Evolutionary conservation across 1,140 invertebrate genomes (phyloP).

Genomic region (Rhynchophorus ferrugineus): DNA sequence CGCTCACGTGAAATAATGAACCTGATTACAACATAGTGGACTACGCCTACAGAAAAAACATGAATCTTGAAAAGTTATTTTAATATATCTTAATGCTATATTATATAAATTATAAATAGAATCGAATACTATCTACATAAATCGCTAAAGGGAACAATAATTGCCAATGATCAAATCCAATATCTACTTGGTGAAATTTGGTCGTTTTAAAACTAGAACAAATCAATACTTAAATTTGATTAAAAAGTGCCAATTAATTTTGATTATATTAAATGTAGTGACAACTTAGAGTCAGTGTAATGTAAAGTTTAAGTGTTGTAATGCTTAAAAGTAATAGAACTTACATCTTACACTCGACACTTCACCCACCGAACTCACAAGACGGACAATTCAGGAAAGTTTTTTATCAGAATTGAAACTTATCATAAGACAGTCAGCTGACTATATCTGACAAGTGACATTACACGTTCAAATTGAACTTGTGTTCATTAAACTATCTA

Average conservation of each 20-base stretch:
- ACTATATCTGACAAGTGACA: conserved; percentile 17
- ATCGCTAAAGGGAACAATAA: no score
- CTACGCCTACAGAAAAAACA: conserved; percentile 28
- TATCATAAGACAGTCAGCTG: conserved; percentile 37
- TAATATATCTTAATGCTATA: not conserved
- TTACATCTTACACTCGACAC: conserved; percentile 27
- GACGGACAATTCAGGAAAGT: conserved; percentile 21
- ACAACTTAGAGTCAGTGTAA: no score
- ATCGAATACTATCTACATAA: no score
- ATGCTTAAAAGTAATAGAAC: no score
- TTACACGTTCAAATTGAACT: not conserved
- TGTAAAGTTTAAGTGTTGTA: no score
- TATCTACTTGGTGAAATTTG: no score
- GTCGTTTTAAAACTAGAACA: not conserved
- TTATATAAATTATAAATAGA: no score
- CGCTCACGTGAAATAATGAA: conserved; percentile 16
- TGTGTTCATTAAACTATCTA: not conserved
- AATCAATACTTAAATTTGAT: not conserved
- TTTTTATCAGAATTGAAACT: conserved; percentile 12
- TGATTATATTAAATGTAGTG: no score
- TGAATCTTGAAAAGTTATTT: not conserved
- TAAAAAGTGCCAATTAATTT: no score
- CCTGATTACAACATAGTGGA: conserved; percentile 17
- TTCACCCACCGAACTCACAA: conserved; percentile 32
- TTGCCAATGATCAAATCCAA: no score